Conservation (phyloP, 1,140 invertebrate genomes). For the Dendrolimus kikuchii region DNA sequence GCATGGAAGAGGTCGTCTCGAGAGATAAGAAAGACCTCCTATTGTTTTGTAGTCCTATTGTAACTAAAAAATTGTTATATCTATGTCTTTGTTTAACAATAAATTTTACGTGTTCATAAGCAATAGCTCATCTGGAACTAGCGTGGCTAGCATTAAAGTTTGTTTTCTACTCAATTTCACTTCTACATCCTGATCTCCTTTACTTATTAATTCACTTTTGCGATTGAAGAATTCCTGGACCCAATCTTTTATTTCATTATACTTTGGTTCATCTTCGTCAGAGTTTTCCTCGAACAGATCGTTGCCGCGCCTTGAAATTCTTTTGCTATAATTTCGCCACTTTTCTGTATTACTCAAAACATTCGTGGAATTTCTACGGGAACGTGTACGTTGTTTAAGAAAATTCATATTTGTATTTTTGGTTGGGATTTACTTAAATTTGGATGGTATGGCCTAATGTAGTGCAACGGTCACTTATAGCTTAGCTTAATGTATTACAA, state of each 20-base stretch:
- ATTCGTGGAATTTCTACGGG: conserved; percentile 39
- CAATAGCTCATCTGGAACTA: conserved; percentile 59
- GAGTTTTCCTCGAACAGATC: conserved; percentile 24
- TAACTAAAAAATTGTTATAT: neutral
- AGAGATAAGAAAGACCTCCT: no score
- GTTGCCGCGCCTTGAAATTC: conserved; percentile 26
- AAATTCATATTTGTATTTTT: conserved; percentile 42
- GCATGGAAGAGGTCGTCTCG: no score
- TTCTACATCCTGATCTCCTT: conserved; percentile 51
- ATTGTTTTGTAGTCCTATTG: no score
- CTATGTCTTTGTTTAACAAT: neutral
- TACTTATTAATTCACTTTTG: conserved; percentile 28
- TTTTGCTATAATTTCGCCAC: conserved; percentile 35
- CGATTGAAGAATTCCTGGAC: conserved; percentile 45
- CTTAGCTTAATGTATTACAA: conserved; percentile 18
- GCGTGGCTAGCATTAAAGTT: conserved; percentile 51
- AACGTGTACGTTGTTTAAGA: conserved; percentile 30
- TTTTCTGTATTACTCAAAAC: conserved; percentile 38
- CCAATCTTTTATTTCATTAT: conserved; percentile 42
- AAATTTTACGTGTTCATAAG: conserved; percentile 45
- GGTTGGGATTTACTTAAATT: conserved; percentile 30
- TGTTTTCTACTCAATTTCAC: conserved; percentile 50
- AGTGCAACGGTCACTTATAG: conserved; percentile 17
- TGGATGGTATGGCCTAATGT: conserved; percentile 19
- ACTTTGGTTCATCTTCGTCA: conserved; percentile 34